Base-by-base conservation (phyloP, 2,113 vertebrate genomes). In the Heterotis niloticus region DNA sequence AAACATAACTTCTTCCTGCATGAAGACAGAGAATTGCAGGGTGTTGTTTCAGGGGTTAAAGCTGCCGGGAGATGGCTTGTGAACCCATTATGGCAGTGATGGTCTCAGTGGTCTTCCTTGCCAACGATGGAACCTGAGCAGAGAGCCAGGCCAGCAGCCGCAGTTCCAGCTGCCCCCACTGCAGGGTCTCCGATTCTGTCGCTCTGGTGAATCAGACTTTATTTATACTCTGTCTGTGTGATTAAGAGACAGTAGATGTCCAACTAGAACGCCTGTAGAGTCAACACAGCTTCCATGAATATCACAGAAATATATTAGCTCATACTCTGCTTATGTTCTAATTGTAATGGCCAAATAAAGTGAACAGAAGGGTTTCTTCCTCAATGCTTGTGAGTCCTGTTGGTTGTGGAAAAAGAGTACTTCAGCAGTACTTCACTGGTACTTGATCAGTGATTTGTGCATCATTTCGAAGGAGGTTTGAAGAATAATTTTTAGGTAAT, bases 211-310 rank as follows among this genome's bases (percentile, higher is more conserved):
- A 78, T 59, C 51, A 54, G 20, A 26, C 10, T 52, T 34, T 78
- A 78, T 69, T 78, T 78, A 57, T 60, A 78, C 12, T 24, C n/a
- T n/a, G 54, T 57, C 64, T 59, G n/a, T 59, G n/a, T 67, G 44
- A 56, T 56, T 26, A 24, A 57, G 52, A 77, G 44, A 66, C 14
- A 1, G 14, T 29, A 26, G 51, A n/a, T 51, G 20, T 24, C 52
- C 44, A 24, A 16, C 54, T 10, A 10, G 24, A 28, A 54, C 28
- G 24, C 76, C 52, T 23, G 10, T 14, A 65, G 76, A 68, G 3
- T 11, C 5, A 16, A 1, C 64, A 23, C n/a, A 18, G 64, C 2
- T 10, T 10, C 10, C 71, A 29, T 59, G 71, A 74, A 44, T 44
- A 44, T 44, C 34, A 7, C 34, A 44, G 34, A 44, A 14, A 62